Evolutionary conservation across 2,888 invertebrate genomes (phyloP).

Genomic region (Caenorhabditis becei): DNA sequence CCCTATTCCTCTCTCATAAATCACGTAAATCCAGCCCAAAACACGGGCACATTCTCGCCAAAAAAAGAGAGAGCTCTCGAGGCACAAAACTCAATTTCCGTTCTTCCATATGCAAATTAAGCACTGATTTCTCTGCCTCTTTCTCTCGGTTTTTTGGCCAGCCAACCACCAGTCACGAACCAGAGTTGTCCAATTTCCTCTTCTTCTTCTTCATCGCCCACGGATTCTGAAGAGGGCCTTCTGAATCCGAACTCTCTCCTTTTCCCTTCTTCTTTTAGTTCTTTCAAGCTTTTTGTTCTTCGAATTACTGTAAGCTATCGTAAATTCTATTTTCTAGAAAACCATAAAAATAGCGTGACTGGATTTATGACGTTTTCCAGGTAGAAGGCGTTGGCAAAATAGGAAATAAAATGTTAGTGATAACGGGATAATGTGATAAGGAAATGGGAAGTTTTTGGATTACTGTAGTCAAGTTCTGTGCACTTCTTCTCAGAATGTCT

Average conservation of each 20-base stretch:
- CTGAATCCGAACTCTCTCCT: neutral
- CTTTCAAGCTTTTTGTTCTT: too few relatives aligned
- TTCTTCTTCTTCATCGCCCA: neutral
- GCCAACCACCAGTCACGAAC: neutral
- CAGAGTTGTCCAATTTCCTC: neutral
- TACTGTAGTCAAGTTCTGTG: too few relatives aligned
- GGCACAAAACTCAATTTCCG: slow-evolving; percentile 38
- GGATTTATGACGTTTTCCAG: too few relatives aligned
- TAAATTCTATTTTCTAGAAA: too few relatives aligned
- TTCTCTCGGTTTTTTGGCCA: neutral
- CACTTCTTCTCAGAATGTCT: too few relatives aligned
- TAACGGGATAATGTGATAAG: too few relatives aligned
- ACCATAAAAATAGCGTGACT: too few relatives aligned
- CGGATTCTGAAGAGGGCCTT: too few relatives aligned
- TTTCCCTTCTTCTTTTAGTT: neutral
- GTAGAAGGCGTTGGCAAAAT: too few relatives aligned
- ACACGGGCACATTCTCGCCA: neutral
- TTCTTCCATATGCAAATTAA: slow-evolving; percentile 30
- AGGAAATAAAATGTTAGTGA: too few relatives aligned
- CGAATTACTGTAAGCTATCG: too few relatives aligned
- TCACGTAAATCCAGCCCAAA: slow-evolving; percentile 11
- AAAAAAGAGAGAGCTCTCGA: neutral
- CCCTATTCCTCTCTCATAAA: neutral
- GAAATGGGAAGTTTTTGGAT: too few relatives aligned
- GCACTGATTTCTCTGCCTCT: neutral